phyloP scores from a whole-genome alignment of 2,888 invertebrate species.

The Limenitis arthemis region DNA sequence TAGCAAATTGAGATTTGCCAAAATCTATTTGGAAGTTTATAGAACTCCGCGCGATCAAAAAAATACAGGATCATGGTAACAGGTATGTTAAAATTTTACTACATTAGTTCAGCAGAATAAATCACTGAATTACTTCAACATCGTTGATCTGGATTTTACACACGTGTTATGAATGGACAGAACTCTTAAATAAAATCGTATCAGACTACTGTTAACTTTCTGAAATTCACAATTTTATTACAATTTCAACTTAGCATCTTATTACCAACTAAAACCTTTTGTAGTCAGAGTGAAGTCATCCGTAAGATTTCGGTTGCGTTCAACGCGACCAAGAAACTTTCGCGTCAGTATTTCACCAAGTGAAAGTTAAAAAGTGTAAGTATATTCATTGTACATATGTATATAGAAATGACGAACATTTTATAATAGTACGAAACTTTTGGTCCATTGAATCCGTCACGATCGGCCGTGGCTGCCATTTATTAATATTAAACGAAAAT shows the following conservation, averaged over 20 bases:
- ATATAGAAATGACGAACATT: too few relatives aligned
- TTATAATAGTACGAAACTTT: too few relatives aligned
- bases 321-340: slow-evolving; percentile 37
- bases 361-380: slow-evolving; percentile 51
- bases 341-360: slow-evolving; percentile 53
- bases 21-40: too few relatives aligned
- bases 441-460: slow-evolving; percentile 56
- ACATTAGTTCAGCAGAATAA: too few relatives aligned
- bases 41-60: too few relatives aligned
- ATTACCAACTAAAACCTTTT: slow-evolving; percentile 7
- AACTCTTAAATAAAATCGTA: too few relatives aligned
- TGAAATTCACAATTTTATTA: neutral
- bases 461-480: slow-evolving; percentile 59
- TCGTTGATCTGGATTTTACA: too few relatives aligned
- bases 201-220: too few relatives aligned
- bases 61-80: too few relatives aligned
- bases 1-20: neutral
- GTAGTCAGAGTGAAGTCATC: slow-evolving; percentile 46
- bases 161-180: too few relatives aligned
- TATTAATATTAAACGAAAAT: slow-evolving; percentile 70
- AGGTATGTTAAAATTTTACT: too few relatives aligned
- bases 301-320: slow-evolving; percentile 21
- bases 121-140: too few relatives aligned
- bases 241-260: neutral
- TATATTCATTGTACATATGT: slow-evolving; percentile 56